Evolutionary conservation across 2,797 vertebrate genomes (phyloP).

Genomic region (Smutsia temminckii): DNA sequence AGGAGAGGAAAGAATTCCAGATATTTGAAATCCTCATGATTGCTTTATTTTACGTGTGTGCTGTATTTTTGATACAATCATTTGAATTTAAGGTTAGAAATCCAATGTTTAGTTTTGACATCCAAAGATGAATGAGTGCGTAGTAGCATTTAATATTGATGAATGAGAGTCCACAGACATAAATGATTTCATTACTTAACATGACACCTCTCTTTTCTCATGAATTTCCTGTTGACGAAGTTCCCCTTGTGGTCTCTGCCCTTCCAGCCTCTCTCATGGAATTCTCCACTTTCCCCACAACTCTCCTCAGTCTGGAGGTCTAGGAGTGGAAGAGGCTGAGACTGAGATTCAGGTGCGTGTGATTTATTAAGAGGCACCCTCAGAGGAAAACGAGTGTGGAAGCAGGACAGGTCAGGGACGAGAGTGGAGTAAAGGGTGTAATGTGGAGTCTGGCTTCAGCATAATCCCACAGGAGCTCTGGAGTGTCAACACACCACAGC

Average conservation of each 20-base stretch:
- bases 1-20: background rate
- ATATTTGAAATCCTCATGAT: background rate
- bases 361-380: background rate
- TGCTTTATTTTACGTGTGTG: background rate
- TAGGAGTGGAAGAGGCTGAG: background rate
- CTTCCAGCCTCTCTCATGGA: background rate
- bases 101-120: background rate
- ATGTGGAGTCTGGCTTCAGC: background rate
- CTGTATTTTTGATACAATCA: background rate
- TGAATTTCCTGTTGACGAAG: background rate
- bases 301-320: background rate
- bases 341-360: background rate
- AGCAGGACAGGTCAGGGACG: background rate
- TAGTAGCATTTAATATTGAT: background rate
- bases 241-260: background rate
- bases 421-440: background rate
- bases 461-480: background rate
- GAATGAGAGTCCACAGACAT: background rate
- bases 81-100: constrained; percentile 45
- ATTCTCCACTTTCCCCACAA: background rate
- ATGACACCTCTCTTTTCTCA: background rate
- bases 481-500: background rate
- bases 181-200: background rate
- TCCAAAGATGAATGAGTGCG: background rate
- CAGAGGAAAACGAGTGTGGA: background rate